Percentiles rank a stretch among this genome's conserved stretches.
These are phyloP conservation scores for Corythornis cristatus DNA, from an alignment of 2,113 vertebrate species.

Conservation along the genomic window DNA sequence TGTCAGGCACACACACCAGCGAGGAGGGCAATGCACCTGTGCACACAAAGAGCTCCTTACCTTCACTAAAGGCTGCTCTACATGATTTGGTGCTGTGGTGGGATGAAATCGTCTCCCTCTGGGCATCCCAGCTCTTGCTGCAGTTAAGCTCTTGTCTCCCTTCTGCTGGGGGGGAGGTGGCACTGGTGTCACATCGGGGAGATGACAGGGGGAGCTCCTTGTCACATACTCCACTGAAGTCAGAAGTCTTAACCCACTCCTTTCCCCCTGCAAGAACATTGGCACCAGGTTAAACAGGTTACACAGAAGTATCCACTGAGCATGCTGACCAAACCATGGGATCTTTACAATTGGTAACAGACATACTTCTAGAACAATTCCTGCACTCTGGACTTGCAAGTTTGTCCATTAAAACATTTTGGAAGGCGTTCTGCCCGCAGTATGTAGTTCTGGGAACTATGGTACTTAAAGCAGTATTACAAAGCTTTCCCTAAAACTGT, in stretches of 20 bases:
- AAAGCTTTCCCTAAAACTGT: not conserved
- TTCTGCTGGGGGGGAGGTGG: conserved; percentile 74
- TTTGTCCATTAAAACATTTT: not conserved
- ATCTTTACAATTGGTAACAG: not conserved
- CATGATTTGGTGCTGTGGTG: conserved; percentile 73
- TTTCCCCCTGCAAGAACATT: conserved; percentile 76
- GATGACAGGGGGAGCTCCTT: conserved; percentile 76
- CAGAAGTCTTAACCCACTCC: conserved; percentile 55
- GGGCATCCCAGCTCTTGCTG: conserved; percentile 19
- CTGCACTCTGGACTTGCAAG: not conserved
- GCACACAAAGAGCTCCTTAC: conserved; percentile 1
- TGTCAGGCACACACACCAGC: fast-evolving
- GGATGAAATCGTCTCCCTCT: conserved; percentile 77
- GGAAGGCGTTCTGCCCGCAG: not conserved
- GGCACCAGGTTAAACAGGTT: not conserved
- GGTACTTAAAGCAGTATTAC: not conserved
- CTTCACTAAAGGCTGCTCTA: conserved; percentile 60
- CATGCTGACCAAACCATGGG: fast-evolving
- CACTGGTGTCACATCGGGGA: conserved; percentile 79
- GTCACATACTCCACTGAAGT: conserved; percentile 52
- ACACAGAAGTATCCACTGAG: not conserved
- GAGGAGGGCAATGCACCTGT: not conserved
- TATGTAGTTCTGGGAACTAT: not conserved
- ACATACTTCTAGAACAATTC: not conserved
- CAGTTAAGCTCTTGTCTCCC: conserved; percentile 49